These are phyloP conservation scores for Malthinus seriepunctatus DNA, from an alignment of 2,888 invertebrate genomes.

Conservation along the genomic window DNA sequence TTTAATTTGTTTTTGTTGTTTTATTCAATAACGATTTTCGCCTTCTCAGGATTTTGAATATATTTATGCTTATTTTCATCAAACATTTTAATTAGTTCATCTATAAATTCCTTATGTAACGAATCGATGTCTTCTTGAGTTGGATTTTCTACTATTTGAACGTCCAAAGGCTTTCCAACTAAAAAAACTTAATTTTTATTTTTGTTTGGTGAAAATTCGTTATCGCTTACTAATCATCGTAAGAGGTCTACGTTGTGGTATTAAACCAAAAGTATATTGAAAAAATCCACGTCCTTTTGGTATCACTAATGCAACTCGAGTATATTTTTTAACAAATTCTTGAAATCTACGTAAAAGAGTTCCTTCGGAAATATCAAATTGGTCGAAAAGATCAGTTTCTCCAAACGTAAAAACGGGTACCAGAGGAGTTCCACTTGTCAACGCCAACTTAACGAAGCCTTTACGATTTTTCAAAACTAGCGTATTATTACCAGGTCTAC, in stretches of 20 bases:
- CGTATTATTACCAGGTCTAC: constrained; percentile 75
- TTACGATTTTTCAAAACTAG: constrained; percentile 75
- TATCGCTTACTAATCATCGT: constrained; percentile 78
- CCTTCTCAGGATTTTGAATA: constrained; percentile 62
- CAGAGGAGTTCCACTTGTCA: constrained; percentile 67
- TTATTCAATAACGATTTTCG: constrained; percentile 8
- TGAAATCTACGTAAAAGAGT: constrained; percentile 72
- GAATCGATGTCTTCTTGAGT: constrained; percentile 73
- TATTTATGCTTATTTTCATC: constrained; percentile 84
- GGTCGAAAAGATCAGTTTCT: constrained; percentile 83
- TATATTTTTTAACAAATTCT: constrained; percentile 64
- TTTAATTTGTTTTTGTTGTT: too few relatives aligned
- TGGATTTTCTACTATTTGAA: constrained; percentile 73
- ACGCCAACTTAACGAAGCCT: constrained; percentile 54
- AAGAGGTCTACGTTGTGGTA: constrained; percentile 80
- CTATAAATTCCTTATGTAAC: constrained; percentile 75
- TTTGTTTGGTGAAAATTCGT: too few relatives aligned
- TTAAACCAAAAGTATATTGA: constrained; percentile 85
- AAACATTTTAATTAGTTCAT: constrained; percentile 72
- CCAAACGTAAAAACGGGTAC: constrained; percentile 92
- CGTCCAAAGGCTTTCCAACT: constrained; percentile 87
- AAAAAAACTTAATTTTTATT: constrained; percentile 26
- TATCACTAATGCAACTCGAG: constrained; percentile 76
- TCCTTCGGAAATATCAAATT: constrained; percentile 72
- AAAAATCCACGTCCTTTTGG: constrained; percentile 86